Evolutionary conservation across 2,888 invertebrate species (phyloP), one percentile per base, ranked within the genome.

Genomic region (Microplitis manilae): DNA sequence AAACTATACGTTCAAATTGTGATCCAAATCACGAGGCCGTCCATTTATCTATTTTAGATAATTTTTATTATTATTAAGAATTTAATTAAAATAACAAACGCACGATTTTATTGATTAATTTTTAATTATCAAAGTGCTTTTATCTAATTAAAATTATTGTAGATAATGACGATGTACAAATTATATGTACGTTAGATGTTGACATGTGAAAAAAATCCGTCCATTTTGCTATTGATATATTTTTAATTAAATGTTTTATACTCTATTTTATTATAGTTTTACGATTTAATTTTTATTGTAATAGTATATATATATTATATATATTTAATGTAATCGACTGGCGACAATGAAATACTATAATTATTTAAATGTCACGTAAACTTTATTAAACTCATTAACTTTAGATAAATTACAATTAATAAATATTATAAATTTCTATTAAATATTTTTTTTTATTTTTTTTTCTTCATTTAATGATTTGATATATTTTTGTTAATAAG

Each of bases 341-440:
- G 40, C 73, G 64, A 68, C 68, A 77, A 76, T 76, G 61, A 76
- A 76, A 60, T 73, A 73, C 41, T 65, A 59, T 73, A 38, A 64
- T 30, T 65, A 9, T 50, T 73, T 30, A 59, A 67, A 60, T 15
- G 20, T 20, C 41, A 73, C 60, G 67, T 67, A 73, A 73, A 73
- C 38, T 67, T 67, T 38, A 59, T 50, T 41, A 30, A 73, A 73
- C 50, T 67, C n/a, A 17, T 17, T 73, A 73, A 73, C 71, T 60
- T 61, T 17, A 59, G 41, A 73, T 64, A 73, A 73, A 41, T 65
- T 20, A 73, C 17, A 50, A 50, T 50, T 50, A 50, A 50, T 50
- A 50, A 50, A 50, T 50, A 50, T 50, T 50, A 50, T 50, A 50
- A 50, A 50, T 50, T 50, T 50, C 50, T 50, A 50, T 50, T 13